Evolutionary conservation across 2,113 vertebrate species (phyloP), one percentile per base, ranked within the genome.

Genomic region (Carassius carassius): DNA sequence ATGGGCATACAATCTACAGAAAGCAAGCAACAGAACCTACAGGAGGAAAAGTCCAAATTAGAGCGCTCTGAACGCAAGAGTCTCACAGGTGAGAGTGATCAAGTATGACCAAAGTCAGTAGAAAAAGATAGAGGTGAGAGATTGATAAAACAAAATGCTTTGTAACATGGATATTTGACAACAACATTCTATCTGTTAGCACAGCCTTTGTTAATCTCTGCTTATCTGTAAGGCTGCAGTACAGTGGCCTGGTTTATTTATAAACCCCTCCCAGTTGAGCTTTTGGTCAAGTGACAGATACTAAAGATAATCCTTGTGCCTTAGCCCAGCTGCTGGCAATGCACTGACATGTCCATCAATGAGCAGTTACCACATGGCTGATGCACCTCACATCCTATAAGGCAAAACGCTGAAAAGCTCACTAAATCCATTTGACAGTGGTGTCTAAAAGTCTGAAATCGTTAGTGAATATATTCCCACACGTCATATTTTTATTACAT

Each of bases 51-150:
- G 69, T 86, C 86, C 3, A 94, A 93, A 91, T 89, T 89, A 1
- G 96, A 97, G 80, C 96, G 95, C 77, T 93, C 91, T 0, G 94
- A 94, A 73, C 95, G 94, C 85, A 93, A 93, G 87, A 92, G 91
- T 12, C 89, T 84, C 88, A 85, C 94, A 92, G 96, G 97, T 96
- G 93, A 85, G 81, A 37, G 49, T 51, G 49, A 51, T 51, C 13
- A 51, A 51, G 14, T 51, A 51, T 58, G 54, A 58, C 54, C 54
- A 60, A 60, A 60, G 1, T 60, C 19, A 60, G 21, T 8, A 60
- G 56, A 60, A n/a, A 60, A n/a, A 60, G 8, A 21, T 1, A 56
- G 1, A 54, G 17, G 17, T 21, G 17, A 58, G 56, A 21, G 1
- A 58, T 19, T 58, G 19, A 2, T 37, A 8, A 10, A 12, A 41